Base-by-base conservation (phyloP, 2,113 vertebrate species). In the Aegotheles bennettii region DNA sequence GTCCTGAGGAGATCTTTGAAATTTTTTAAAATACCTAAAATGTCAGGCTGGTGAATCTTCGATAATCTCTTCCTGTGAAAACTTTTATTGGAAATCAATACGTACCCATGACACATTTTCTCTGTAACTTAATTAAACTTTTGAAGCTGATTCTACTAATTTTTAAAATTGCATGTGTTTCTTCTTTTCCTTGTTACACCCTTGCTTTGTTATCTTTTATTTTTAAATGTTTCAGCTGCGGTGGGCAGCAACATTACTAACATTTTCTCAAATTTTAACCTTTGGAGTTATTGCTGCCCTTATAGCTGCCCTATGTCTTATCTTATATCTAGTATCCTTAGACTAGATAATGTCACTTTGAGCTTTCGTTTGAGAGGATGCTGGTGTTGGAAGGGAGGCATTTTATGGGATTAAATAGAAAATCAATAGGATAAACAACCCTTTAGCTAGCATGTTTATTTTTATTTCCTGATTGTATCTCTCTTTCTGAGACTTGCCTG, bases 381-480 rank as follows among this genome's bases (percentile, higher is more conserved):
- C 45, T 80, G 5, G 43, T 63, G 13, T 74, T 77, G 71, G n/a
- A 74, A 91, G 28, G 78, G 68, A 94, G 35, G 6, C 28, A 87
- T 69, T 96, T 91, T 87, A 84, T 67, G 24, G 51, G 65, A 94
- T 94, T 95, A 96, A 96, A 56, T 64, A 71, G 83, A 93, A 97
- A 97, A 94, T 93, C 89, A 92, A 88, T 95, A 81, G 20, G 64
- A 76, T 92, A 89, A 95, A 86, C 94, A 93, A 82, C 48, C 26
- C 80, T 84, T 91, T 84, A 87, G 35, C 54, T 77, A 48, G 48
- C 79, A 60, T 48, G 57, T 89, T 95, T 94, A 77, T 73, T 97
- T 96, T 95, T 96, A 85, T 96, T 90, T 88, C 29, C 50, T 90
- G 31, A 81, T 96, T 94, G 8, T 81, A 94, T 84, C 42, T 95